phyloP scores from a whole-genome alignment of 2,888 invertebrate species.

The Deroplatys truncata region DNA sequence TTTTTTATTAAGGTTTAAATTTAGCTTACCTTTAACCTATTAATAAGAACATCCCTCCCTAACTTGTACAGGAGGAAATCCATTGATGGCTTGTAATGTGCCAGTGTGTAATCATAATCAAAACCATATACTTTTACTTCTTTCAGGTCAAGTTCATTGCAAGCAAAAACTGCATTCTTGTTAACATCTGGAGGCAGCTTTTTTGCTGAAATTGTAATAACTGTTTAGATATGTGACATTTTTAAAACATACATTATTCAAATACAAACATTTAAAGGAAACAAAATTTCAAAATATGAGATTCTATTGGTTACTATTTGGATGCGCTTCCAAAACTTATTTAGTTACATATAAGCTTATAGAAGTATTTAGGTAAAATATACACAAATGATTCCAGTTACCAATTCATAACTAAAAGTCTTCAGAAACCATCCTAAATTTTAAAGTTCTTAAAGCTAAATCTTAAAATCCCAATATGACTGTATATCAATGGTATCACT shows the following conservation, averaged over 20 bases:
- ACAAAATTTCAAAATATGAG: too few relatives aligned
- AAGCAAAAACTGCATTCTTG: constrained; percentile 86
- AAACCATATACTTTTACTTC: constrained; percentile 95
- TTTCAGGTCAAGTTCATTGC: constrained; percentile 88
- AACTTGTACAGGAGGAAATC: constrained; percentile 87
- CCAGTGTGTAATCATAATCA: constrained; percentile 97
- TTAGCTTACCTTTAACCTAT: constrained; percentile 72
- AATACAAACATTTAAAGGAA: not conserved
- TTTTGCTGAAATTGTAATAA: constrained; percentile 57
- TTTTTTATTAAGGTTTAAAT: too few relatives aligned
- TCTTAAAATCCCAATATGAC: too few relatives aligned
- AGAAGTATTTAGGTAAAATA: too few relatives aligned
- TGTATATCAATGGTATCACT: too few relatives aligned
- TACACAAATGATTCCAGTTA: too few relatives aligned
- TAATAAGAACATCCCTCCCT: constrained; percentile 80
- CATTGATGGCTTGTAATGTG: constrained; percentile 86
- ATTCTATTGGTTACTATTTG: too few relatives aligned
- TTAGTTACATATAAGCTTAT: too few relatives aligned
- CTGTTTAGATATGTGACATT: not conserved
- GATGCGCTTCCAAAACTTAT: too few relatives aligned
- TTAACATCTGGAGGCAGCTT: constrained; percentile 85
- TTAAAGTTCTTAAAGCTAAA: too few relatives aligned
- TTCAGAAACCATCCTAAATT: too few relatives aligned
- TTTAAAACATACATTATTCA: not conserved
- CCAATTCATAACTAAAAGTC: too few relatives aligned